phyloP scores from a whole-genome alignment of 2,888 invertebrate genomes.

The Amblyteles armatorius region DNA sequence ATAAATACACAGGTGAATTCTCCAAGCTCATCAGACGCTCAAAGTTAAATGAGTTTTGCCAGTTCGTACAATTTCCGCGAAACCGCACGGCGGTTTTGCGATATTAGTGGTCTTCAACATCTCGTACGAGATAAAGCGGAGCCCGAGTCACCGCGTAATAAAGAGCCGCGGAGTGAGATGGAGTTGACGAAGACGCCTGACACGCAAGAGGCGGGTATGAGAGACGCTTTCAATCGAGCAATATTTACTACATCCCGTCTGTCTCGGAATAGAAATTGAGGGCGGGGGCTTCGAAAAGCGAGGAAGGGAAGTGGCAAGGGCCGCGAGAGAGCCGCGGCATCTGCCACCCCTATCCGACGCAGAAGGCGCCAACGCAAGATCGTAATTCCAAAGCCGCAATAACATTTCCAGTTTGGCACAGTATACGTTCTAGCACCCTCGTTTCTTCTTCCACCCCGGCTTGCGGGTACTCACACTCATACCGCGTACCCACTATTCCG shows the following conservation, averaged over 20 bases:
- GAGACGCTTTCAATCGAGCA: constrained; percentile 38
- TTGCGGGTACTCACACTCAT: not conserved
- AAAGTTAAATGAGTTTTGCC: constrained; percentile 69
- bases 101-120: not conserved
- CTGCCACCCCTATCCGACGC: constrained; percentile 54
- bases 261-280: constrained; percentile 35
- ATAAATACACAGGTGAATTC: not conserved
- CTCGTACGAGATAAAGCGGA: not conserved
- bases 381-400: constrained; percentile 61
- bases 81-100: not conserved
- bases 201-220: not conserved
- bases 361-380: constrained; percentile 54
- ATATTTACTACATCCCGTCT: constrained; percentile 47
- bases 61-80: constrained; percentile 34
- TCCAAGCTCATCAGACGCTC: constrained; percentile 41
- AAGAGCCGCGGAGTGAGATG: not conserved
- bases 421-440: constrained; percentile 11
- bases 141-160: not conserved
- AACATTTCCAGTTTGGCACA: constrained; percentile 57
- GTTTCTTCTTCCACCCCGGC: not conserved
- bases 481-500: not conserved
- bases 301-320: not conserved
- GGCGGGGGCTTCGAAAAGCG: constrained; percentile 16
- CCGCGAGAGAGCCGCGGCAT: constrained; percentile 38
- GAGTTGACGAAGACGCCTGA: constrained; percentile 23